Percentiles rank a stretch among this genome's conserved stretches.
Evolutionary conservation across 2,797 vertebrate genomes (phyloP).

Genomic region (Euthynnus affinis): DNA sequence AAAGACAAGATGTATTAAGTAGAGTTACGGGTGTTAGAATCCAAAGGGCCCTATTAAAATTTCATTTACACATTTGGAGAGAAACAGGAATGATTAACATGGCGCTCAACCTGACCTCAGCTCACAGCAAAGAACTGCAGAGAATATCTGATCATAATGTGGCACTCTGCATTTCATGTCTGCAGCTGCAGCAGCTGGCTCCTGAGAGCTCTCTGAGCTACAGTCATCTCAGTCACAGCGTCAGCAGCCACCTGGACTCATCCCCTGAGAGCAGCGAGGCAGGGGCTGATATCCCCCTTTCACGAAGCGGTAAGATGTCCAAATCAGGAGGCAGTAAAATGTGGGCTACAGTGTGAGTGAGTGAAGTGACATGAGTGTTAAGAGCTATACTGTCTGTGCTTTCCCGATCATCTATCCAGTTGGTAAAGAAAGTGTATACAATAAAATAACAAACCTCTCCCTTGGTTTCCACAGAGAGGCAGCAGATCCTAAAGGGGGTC

Average conservation of each 20-base stretch:
- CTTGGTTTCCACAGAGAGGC: constrained; percentile 80
- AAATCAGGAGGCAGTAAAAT: not conserved
- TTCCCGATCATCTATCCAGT: not conserved
- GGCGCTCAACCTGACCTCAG: not conserved
- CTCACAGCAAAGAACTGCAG: constrained; percentile 22
- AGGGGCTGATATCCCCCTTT: constrained; percentile 80
- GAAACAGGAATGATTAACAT: not conserved
- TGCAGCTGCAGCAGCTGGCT: constrained; percentile 81
- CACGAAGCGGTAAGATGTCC: constrained; percentile 82
- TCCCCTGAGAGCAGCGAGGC: constrained; percentile 90
- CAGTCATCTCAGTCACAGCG: constrained; percentile 86
- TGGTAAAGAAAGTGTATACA: not conserved
- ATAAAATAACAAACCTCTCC: not conserved
- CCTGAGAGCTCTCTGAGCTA: constrained; percentile 82
- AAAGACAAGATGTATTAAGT: constrained; percentile 1
- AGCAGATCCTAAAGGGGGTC: constrained; percentile 86
- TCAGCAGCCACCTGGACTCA: constrained; percentile 87
- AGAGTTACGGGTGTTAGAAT: not conserved
- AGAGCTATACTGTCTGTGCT: not conserved
- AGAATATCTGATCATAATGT: constrained; percentile 13
- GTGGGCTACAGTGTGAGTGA: not conserved
- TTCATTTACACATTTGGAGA: not conserved
- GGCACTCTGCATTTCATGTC: not conserved
- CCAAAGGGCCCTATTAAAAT: constrained; percentile 1
- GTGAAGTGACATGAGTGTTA: not conserved